Conservation (phyloP, 2,797 vertebrate genomes). For the Brachyalestes nurse region DNA sequence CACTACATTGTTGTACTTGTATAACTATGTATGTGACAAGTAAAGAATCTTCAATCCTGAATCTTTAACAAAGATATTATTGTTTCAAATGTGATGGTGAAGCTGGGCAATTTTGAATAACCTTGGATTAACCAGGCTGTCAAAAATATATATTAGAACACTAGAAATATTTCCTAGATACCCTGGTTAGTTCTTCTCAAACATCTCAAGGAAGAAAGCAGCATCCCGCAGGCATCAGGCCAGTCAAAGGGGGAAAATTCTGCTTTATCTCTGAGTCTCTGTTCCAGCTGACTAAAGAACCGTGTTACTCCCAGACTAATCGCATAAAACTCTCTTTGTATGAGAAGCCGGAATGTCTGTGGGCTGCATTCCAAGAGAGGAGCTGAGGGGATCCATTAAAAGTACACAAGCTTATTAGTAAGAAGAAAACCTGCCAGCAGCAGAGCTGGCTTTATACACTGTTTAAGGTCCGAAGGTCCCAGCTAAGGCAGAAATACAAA, state of each 20-base stretch:
- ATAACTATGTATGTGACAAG: too few species aligned
- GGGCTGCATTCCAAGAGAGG: neutral
- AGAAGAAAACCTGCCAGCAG: neutral
- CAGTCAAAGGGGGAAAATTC: neutral
- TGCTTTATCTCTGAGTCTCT: neutral
- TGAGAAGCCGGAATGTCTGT: slow-evolving; percentile 17
- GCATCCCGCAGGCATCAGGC: neutral
- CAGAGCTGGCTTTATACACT: neutral
- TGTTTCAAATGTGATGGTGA: too few species aligned
- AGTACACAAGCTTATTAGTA: neutral
- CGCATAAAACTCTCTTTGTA: slow-evolving; percentile 36
- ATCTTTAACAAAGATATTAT: too few species aligned
- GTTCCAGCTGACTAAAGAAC: neutral
- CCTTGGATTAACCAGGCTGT: too few species aligned
- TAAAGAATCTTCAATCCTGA: too few species aligned
- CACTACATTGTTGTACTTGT: too few species aligned
- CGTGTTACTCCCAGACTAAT: neutral
- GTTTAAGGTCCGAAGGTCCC: neutral
- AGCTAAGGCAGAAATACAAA: neutral
- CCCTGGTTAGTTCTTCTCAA: neutral
- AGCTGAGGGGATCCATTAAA: neutral
- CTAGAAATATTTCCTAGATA: neutral
- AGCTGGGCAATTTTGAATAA: neutral
- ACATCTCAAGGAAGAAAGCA: neutral
- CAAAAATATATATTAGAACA: too few species aligned